Conservation (phyloP, 2,888 invertebrate genomes). For the Branchipolynoe longqiensis region DNA sequence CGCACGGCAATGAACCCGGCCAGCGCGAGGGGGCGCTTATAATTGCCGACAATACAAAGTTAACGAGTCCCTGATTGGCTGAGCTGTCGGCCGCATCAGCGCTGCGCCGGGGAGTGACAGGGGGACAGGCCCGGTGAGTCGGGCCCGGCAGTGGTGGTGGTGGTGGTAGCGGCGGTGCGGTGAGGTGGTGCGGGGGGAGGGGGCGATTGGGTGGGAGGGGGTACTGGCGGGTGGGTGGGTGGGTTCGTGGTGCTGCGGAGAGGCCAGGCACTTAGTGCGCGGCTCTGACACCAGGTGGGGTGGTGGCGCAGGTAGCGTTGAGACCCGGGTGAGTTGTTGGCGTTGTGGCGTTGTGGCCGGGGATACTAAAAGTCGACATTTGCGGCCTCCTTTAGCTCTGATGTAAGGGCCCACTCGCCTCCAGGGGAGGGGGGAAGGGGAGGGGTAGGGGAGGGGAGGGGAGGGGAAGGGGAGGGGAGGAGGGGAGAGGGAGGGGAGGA, state of each 20-base stretch:
- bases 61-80: slow-evolving; percentile 51
- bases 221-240: neutral
- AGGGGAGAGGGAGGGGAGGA: neutral
- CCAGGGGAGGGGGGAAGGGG: too few species aligned
- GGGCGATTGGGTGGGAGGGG: too few species aligned
- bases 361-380: too few species aligned
- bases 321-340: too few species aligned
- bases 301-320: too few species aligned
- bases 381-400: too few species aligned
- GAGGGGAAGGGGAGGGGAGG: neutral
- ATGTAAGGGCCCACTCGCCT: too few species aligned
- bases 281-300: neutral
- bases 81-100: slow-evolving; percentile 35
- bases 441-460: too few species aligned
- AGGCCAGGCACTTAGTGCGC: neutral
- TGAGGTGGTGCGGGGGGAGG: neutral
- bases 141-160: neutral
- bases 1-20: slow-evolving; percentile 15
- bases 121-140: neutral
- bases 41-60: slow-evolving; percentile 54
- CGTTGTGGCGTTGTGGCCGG: too few species aligned
- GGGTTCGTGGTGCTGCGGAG: neutral
- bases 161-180: neutral
- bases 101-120: slow-evolving; percentile 15
- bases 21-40: slow-evolving; percentile 28